phyloP scores from a whole-genome alignment of 1,140 invertebrate genomes.

The Caenorhabditis latens region DNA sequence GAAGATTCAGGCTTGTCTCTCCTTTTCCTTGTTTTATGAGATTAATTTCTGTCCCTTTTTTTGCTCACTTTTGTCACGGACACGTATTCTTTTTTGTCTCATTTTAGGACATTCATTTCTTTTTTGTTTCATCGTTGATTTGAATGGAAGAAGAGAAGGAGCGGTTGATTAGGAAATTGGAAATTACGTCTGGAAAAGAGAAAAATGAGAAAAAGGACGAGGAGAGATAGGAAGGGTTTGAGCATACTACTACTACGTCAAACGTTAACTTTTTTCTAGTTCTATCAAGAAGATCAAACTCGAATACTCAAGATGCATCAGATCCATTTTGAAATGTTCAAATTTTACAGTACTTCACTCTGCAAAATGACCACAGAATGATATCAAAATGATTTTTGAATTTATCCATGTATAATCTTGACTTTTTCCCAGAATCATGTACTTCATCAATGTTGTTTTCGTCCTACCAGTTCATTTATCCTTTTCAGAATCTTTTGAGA shows the following conservation, averaged over 20 bases:
- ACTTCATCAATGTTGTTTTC: not conserved
- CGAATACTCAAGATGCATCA: no score
- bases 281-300: no score
- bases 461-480: not conserved
- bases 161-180: conserved; percentile 22
- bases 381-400: no score
- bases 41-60: conserved; percentile 11
- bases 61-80: not conserved
- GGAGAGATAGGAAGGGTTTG: not conserved
- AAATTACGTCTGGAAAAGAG: conserved; percentile 22
- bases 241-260: not conserved
- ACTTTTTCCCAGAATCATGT: not conserved
- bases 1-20: not conserved
- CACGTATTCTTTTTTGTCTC: conserved; percentile 27
- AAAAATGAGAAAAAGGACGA: not conserved
- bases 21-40: conserved; percentile 27
- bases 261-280: not conserved
- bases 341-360: no score
- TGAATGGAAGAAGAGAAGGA: not conserved
- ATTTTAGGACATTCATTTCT: not conserved
- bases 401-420: not conserved
- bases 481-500: not conserved
- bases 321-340: no score
- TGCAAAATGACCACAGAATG: no score
- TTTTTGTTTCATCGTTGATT: conserved; percentile 15